phyloP scores from a whole-genome alignment of 2,113 vertebrate genomes.

The Aythya baeri region DNA sequence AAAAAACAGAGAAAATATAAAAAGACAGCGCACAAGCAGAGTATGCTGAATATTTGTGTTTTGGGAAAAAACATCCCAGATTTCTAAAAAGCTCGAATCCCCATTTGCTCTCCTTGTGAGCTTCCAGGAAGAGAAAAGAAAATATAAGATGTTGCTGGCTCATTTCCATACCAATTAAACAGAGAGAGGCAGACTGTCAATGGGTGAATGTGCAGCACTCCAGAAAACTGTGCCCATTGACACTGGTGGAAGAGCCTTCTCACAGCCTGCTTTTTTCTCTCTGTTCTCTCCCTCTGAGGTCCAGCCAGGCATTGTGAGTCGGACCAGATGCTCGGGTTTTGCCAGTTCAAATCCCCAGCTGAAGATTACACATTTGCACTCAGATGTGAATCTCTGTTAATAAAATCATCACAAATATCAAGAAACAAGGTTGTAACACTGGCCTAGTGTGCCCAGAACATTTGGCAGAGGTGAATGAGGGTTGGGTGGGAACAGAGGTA shows the following conservation, averaged over 20 bases:
- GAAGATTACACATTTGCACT: background rate
- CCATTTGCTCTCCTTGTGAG: background rate
- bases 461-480: background rate
- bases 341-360: background rate
- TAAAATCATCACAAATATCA: background rate
- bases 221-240: background rate
- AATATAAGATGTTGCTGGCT: background rate
- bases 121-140: slow-evolving; percentile 6
- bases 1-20: background rate
- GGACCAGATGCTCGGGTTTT: background rate
- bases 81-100: slow-evolving; percentile 20
- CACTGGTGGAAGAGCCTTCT: background rate
- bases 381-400: background rate
- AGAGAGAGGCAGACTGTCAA: background rate
- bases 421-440: fast-evolving
- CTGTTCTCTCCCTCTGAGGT: background rate
- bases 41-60: background rate
- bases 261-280: background rate
- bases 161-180: slow-evolving; percentile 28
- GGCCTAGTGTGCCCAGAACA: background rate
- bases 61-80: background rate
- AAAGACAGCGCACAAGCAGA: background rate
- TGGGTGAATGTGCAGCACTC: background rate
- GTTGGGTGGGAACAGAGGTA: background rate
- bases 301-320: background rate